Evolutionary conservation across 1,140 invertebrate species (phyloP).

Genomic region (Bombus terrestris): DNA sequence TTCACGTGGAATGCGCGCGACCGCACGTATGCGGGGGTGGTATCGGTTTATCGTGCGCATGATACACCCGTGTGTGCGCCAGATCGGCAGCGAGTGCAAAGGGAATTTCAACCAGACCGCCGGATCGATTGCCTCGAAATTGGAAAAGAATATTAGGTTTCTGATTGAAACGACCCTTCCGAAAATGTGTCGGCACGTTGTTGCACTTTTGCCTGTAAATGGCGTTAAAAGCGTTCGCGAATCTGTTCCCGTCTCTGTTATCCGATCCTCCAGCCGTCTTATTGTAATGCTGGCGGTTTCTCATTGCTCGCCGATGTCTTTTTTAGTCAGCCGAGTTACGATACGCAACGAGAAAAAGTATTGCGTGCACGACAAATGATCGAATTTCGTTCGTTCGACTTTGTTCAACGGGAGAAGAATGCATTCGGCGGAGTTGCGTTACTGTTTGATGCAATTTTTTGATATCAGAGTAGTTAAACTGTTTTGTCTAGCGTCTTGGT

Average conservation of each 20-base stretch:
- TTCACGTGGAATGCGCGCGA: constrained; percentile 56
- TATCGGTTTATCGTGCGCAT: constrained; percentile 65
- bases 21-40: constrained; percentile 42
- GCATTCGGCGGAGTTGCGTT: background rate
- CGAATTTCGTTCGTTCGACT: background rate
- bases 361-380: background rate
- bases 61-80: constrained; percentile 9
- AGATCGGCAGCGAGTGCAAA: constrained; percentile 52
- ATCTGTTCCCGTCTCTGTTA: background rate
- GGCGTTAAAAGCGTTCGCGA: constrained; percentile 34
- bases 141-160: constrained; percentile 76
- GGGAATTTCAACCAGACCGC: constrained; percentile 76
- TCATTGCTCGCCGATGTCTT: background rate
- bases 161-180: constrained; percentile 71
- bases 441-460: background rate
- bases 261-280: background rate
- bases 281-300: background rate
- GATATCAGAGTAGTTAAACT: background rate
- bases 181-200: constrained; percentile 55
- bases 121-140: constrained; percentile 75
- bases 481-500: background rate
- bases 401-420: background rate
- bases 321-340: background rate
- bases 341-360: background rate
- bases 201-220: constrained; percentile 51